Percentiles rank a stretch among this genome's conserved stretches.
Evolutionary conservation across 2,888 invertebrate species (phyloP).

Genomic region (Chaetoderma sp.): DNA sequence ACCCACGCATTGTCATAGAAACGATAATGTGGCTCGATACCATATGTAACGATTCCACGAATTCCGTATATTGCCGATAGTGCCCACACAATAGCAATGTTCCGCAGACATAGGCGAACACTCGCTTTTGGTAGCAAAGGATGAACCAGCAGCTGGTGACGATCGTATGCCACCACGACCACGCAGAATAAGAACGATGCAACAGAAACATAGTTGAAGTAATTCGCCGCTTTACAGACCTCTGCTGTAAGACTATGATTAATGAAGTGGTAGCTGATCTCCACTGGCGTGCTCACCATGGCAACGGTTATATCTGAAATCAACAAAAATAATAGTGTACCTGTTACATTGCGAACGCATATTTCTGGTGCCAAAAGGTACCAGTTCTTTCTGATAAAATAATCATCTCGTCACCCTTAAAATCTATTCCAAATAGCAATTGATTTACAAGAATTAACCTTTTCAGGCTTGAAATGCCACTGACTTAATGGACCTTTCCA

Average conservation of each 20-base stretch:
- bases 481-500: too few relatives aligned
- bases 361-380: too few relatives aligned
- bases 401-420: too few relatives aligned
- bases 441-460: too few relatives aligned
- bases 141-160: background rate
- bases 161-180: background rate
- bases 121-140: background rate
- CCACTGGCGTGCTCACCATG: background rate
- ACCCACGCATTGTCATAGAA: background rate
- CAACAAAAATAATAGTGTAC: background rate
- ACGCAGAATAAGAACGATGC: conserved; percentile 1
- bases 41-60: background rate
- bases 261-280: background rate
- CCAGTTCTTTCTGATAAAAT: too few relatives aligned
- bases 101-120: background rate
- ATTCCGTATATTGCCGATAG: background rate
- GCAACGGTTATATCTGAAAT: conserved; percentile 2
- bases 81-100: background rate
- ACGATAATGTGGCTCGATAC: background rate
- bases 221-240: background rate
- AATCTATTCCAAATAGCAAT: too few relatives aligned
- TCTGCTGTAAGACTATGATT: background rate
- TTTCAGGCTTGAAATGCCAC: too few relatives aligned
- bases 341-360: too few relatives aligned
- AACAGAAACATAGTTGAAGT: background rate